A percentile compares a stretch with the other conserved stretches of the same genome.
phyloP scores from a whole-genome alignment of 53 echinoderm and acorn worm species.

The Zoroaster sp. region DNA sequence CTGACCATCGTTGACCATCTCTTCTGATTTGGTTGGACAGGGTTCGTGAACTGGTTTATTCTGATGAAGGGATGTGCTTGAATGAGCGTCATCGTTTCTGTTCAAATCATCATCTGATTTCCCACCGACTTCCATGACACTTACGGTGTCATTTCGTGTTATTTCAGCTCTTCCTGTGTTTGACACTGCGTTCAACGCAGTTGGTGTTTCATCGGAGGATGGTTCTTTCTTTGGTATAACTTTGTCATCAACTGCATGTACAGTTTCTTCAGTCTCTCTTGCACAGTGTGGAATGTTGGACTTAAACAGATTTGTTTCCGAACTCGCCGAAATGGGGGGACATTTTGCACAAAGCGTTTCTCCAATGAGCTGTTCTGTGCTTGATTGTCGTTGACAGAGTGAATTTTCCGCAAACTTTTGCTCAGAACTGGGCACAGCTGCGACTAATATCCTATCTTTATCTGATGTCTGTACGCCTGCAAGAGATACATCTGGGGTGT shows the following conservation, averaged over 20 bases:
- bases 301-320: not conserved
- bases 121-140: not conserved
- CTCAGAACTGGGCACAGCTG: not conserved
- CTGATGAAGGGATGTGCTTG: not conserved
- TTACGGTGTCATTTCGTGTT: not conserved
- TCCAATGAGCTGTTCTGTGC: not conserved
- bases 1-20: not conserved
- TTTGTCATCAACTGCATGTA: constrained; percentile 1
- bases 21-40: not conserved
- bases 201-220: not conserved
- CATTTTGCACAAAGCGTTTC: not conserved
- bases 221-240: not conserved
- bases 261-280: not conserved
- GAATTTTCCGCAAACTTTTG: not conserved
- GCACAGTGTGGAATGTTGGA: not conserved
- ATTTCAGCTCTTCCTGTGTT: not conserved
- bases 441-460: not conserved
- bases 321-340: not conserved
- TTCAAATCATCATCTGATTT: not conserved
- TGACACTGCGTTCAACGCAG: not conserved
- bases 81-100: not conserved
- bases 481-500: not conserved
- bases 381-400: not conserved
- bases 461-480: not conserved
- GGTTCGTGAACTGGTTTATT: not conserved